Base-by-base conservation (phyloP, 2,888 invertebrate genomes). In the Glomeris marginata region DNA sequence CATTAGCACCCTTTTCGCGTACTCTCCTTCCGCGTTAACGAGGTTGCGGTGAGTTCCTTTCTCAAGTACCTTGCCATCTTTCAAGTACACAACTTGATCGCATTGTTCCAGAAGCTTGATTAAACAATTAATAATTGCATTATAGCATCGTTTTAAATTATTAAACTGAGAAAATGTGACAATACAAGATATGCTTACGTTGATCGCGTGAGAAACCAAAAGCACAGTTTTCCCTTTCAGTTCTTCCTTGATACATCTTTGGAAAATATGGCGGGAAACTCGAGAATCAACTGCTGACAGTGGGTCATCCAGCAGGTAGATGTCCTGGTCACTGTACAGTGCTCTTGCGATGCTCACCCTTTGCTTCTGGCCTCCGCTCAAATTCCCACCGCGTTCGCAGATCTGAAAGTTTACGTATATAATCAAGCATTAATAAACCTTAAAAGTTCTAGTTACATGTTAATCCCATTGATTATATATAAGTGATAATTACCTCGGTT, bases 231-330 rank as follows among this genome's bases (percentile, higher is more conserved):
- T 66, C 16, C 58, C 60, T 28, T 55, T 50, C n/a, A 67, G 56
- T n/a, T 59, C 55, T 11, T 62, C 62, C 51, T 57, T 55, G 35
- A 67, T 58, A 20, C 61, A 62, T 33, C 64, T 56, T 15, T 72
- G 68, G 58, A 76, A 75, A 53, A 77, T 72, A 42, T 70, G 68
- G 21, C 67, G 62, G 1, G 70, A 71, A 2, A 75, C 72, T 51
- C 67, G 64, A 35, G 64, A 61, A 54, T 76, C 76, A 16, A 77
- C 68, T 2, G 74, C 71, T 47, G 74, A 72, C 52, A 77, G 61
- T 22, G 74, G 71, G 62, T 77, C 75, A 58, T 77, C 77, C 33
- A 77, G 60, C 11, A 77, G 65, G 57, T 73, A 75, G 53, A 77
- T 69, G 49, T 76, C 59, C 33, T 60, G 58, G 35, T 61, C 57